Evolutionary conservation across 2,888 invertebrate species (phyloP), one percentile per base, ranked within the genome.

Genomic region (Lasioglossum pauxillum): DNA sequence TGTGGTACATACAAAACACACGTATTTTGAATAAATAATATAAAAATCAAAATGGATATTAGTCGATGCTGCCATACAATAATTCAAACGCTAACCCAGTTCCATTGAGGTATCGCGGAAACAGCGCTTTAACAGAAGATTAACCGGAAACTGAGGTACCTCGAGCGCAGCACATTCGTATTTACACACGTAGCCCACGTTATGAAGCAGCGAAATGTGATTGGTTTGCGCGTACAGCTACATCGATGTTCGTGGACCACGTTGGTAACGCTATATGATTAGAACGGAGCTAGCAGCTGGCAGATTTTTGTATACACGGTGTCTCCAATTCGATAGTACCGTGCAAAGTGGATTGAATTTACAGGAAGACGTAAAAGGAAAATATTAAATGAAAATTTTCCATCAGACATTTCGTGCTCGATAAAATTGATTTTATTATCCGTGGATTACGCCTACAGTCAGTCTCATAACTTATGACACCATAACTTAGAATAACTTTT

Each of bases 181-280:
- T 79, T 38, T 57, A 38, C 69, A 64, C 64, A 64, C 64, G 31
- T 31, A 16, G 7, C 16, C 31, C 16, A 27, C 64, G 64, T 64
- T 38, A 38, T 71, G 71, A 23, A 71, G 71, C 35, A 71, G 64
- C 75, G 46, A 80, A 84, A 87, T 64, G 79, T 64, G 64, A 64
- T 64, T 64, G 64, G 64, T 64, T 64, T 64, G 31, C 64, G 19
- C 64, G 31, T 31, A 16, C 64, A 31, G 16, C 31, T 31, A 27
- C 31, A 64, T 64, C 31, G 64, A 64, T 2, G 64, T 31, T 8
- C 64, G 64, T 31, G 7, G 31, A 64, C 64, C 31, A 64, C 16
- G 8, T 7, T 31, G 64, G 64, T 2, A 64, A 64, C 16, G 64
- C 2, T 7, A 19, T 27, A 19, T 64, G 31, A 64, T 64, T 64